Percentiles rank a stretch among this genome's conserved stretches.
Evolutionary conservation across 1,140 invertebrate species (phyloP).

Genomic region (Aphelenchoides fujianensis): DNA sequence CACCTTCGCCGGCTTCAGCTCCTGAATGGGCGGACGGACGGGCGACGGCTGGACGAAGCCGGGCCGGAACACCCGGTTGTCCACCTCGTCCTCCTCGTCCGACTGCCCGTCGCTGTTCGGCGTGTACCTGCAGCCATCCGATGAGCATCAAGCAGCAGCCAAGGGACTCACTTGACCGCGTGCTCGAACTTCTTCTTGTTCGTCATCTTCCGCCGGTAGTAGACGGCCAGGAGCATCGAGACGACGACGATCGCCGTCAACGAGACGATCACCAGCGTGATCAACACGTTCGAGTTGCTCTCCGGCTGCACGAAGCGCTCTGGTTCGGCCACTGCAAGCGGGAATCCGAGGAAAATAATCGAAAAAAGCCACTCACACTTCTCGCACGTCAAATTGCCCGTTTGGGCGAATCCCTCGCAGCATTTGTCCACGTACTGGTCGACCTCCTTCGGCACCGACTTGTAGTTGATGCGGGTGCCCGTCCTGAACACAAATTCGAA

Average conservation of each 20-base stretch:
- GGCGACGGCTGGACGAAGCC: neutral
- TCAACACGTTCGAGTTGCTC: neutral
- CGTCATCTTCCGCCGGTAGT: conserved; percentile 43
- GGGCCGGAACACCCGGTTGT: conserved; percentile 14
- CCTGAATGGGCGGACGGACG: neutral
- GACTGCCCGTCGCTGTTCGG: neutral
- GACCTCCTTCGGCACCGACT: conserved; percentile 69
- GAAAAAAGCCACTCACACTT: conserved; percentile 25
- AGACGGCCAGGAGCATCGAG: conserved; percentile 41
- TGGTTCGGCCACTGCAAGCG: conserved; percentile 54
- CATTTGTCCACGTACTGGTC: conserved; percentile 76
- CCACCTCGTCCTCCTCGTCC: conserved; percentile 14
- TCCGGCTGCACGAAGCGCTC: conserved; percentile 16
- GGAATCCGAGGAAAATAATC: conserved; percentile 5
- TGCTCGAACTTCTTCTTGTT: conserved; percentile 8
- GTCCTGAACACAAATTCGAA: conserved; percentile 49
- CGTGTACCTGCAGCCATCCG: neutral
- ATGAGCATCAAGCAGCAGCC: neutral
- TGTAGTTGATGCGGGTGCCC: conserved; percentile 58
- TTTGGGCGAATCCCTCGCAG: conserved; percentile 74
- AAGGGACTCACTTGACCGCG: conserved; percentile 1
- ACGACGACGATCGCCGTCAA: conserved; percentile 29
- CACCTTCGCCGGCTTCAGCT: neutral
- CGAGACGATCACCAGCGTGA: conserved; percentile 21
- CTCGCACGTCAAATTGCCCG: conserved; percentile 63